Conservation (phyloP, 1,140 invertebrate genomes). For the Gerris buenoi region DNA sequence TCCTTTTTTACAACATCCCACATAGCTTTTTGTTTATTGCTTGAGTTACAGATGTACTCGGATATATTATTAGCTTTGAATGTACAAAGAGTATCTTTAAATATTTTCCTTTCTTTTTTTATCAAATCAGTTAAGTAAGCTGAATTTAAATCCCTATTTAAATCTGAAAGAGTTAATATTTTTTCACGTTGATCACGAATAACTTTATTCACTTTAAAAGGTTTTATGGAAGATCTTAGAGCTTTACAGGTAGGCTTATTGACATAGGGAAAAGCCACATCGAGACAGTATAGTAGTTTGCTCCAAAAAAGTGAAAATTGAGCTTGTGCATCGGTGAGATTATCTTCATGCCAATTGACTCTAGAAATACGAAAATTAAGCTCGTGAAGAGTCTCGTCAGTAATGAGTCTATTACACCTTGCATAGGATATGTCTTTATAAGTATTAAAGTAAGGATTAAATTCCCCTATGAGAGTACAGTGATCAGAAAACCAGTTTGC, state of each 20-base stretch:
- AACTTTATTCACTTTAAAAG: not conserved
- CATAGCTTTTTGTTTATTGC: not conserved
- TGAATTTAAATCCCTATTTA: too few species aligned
- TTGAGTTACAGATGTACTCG: not conserved
- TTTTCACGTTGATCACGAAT: not conserved
- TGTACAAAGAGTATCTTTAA: not conserved
- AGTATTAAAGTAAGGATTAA: not conserved
- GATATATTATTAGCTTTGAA: not conserved
- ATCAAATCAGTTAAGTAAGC: not conserved
- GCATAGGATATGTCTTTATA: not conserved
- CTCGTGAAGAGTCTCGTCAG: not conserved
- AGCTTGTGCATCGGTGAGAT: not conserved
- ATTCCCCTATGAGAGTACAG: not conserved
- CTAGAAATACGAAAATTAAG: not conserved
- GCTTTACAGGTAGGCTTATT: not conserved
- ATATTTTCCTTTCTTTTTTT: not conserved
- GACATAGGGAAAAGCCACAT: not conserved
- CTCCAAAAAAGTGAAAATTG: not conserved
- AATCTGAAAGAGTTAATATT: not conserved
- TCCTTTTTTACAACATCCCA: not conserved
- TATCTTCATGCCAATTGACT: not conserved
- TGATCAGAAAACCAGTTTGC: not conserved
- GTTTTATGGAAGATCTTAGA: not conserved
- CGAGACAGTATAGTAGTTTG: not conserved
- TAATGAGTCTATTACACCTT: not conserved